phyloP scores from a whole-genome alignment of 2,113 vertebrate species.

The Thunnus maccoyii region DNA sequence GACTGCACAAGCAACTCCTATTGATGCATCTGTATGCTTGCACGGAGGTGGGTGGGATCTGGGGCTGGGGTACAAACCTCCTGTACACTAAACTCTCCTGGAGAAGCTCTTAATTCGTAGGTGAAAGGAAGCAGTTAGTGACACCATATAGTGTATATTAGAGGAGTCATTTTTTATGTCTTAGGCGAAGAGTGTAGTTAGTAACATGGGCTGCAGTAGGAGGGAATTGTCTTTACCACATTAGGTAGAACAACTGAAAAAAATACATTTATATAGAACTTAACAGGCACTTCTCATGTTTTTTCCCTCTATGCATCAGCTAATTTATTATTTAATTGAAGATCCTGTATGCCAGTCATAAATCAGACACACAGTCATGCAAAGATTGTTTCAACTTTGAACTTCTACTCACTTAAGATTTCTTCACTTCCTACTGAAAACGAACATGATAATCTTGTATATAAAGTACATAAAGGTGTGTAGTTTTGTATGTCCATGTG shows the following conservation, averaged over 20 bases:
- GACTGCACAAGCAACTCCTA: not conserved
- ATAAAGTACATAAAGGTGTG: constrained; percentile 48
- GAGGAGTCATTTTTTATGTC: not conserved
- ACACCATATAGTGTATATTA: not conserved
- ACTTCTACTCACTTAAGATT: not conserved
- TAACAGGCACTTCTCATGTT: not conserved
- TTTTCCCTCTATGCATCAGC: not conserved
- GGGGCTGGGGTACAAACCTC: too few species aligned
- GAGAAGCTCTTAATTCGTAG: not conserved
- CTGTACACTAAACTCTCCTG: too few species aligned
- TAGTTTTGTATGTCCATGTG: constrained; percentile 38
- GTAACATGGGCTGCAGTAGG: not conserved
- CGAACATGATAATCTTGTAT: not conserved
- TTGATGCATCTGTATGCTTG: not conserved
- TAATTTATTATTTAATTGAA: not conserved
- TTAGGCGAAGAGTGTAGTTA: not conserved
- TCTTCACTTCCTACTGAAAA: not conserved
- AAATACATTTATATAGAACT: not conserved
- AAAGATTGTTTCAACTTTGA: not conserved
- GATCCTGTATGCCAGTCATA: not conserved
- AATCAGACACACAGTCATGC: not conserved
- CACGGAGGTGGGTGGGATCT: too few species aligned
- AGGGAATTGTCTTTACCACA: not conserved
- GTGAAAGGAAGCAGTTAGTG: not conserved
- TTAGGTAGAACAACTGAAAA: not conserved